Evolutionary conservation across 2,113 vertebrate genomes (phyloP), one percentile per base, ranked within the genome.

Genomic region (Microtus montanus): DNA sequence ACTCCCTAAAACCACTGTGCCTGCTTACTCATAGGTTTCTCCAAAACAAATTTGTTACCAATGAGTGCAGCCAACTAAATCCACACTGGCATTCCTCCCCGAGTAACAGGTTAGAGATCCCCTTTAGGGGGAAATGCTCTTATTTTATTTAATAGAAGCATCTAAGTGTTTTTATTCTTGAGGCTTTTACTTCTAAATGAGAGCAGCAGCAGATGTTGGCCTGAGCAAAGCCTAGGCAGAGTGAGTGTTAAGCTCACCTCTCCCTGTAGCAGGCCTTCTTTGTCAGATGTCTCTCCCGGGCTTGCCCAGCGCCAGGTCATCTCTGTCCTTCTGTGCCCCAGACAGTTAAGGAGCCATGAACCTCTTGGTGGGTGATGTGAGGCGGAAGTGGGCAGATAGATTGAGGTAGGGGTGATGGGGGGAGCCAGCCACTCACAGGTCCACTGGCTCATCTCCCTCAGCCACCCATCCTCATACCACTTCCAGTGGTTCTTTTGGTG

Each of bases 401-500:
- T 20, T 35, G 41, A 24, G 24, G 11, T 41, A 2, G 2, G 1
- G 28, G 22, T 87, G 52, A 82, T 44, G 38, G 33, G 77, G 73
- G 83, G 78, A 12, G 0, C 12, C 87, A 54, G 14, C 28, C 35
- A 95, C 17, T 93, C 84, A 58, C 11, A 26, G 41, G 75, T 66
- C 44, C 73, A 4, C 7, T 11, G 0, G 0, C 15, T 77, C 49
- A 5, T 30, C 52, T 85, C 70, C 52, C n/a, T 15, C 68, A 91
- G 78, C 70, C 92, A 96, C 96, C 54, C 14, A 78, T 61, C 58
- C 95, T 95, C 95, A 77, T 30, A 52, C 4, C 0, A 80, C 93
- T 70, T 17, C 1, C 0, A 64, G 54, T 3, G 0, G 47, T 52
- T 93, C 94, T 91, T 80, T 54, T 58, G 49, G 26, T 35, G 64